A percentile compares a stretch with the other conserved stretches of the same genome.
Evolutionary conservation across 2,888 invertebrate species (phyloP).

Genomic region (Nephrotoma flavescens): DNA sequence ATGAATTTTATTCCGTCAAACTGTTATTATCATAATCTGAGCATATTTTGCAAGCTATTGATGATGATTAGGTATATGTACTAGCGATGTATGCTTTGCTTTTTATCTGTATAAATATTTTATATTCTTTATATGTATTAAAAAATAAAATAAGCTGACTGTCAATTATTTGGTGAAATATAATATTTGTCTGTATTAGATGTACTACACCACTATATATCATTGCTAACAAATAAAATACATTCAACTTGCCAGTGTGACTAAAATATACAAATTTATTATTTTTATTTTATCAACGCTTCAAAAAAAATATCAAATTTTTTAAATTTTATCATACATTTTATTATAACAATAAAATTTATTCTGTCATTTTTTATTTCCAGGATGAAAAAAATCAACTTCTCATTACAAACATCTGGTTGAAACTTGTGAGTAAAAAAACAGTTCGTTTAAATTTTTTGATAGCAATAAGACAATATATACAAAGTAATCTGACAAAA

Average conservation of each 20-base stretch:
- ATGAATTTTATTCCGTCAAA: background rate
- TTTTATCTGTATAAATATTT: background rate
- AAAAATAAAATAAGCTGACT: background rate
- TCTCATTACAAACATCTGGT: constrained; percentile 91
- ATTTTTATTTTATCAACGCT: background rate
- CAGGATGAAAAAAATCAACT: constrained; percentile 97
- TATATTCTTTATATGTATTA: background rate
- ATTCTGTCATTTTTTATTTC: constrained; percentile 26
- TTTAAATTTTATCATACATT: background rate
- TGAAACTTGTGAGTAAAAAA: constrained; percentile 73
- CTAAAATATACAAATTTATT: background rate
- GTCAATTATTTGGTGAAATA: background rate
- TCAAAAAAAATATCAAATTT: background rate
- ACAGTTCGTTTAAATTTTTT: background rate
- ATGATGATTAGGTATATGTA: background rate
- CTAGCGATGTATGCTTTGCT: too few relatives aligned
- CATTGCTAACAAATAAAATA: background rate
- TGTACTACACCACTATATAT: background rate
- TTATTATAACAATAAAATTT: background rate
- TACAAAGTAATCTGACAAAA: background rate
- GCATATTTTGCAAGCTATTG: background rate
- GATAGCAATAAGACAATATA: background rate
- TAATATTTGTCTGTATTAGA: background rate
- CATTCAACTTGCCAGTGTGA: background rate
- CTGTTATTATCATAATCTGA: background rate